Percentiles rank a stretch among this genome's conserved stretches.
phyloP scores from a whole-genome alignment of 1,140 invertebrate species.

The Papilio polytes region DNA sequence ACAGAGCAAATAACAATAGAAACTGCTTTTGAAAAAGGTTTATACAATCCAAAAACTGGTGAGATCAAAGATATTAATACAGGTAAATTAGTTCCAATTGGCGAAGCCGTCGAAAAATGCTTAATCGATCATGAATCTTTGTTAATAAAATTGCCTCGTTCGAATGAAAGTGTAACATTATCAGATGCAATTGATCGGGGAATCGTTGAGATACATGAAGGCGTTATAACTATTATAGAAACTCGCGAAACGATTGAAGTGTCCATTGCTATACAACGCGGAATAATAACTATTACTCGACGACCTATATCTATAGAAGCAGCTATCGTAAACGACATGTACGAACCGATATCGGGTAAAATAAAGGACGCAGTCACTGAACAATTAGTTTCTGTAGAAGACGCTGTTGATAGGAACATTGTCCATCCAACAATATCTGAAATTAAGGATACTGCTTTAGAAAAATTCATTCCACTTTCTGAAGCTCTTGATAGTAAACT shows the following conservation, averaged over 20 bases:
- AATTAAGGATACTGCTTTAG: constrained; percentile 90
- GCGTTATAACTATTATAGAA: constrained; percentile 88
- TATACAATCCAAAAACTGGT: constrained; percentile 86
- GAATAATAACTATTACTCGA: constrained; percentile 87
- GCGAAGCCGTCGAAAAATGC: constrained; percentile 89
- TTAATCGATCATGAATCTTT: constrained; percentile 90
- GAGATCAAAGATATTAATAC: constrained; percentile 87
- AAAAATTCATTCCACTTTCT: constrained; percentile 88
- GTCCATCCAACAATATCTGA: constrained; percentile 93
- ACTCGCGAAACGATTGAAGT: constrained; percentile 88
- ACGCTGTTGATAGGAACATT: constrained; percentile 91
- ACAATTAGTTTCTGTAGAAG: constrained; percentile 88
- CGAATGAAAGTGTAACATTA: constrained; percentile 89
- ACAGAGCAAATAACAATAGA: constrained; percentile 84
- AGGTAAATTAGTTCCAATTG: constrained; percentile 86
- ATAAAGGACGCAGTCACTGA: constrained; percentile 89
- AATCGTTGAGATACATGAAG: constrained; percentile 90
- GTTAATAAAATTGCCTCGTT: constrained; percentile 87
- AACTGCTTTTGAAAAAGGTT: constrained; percentile 87
- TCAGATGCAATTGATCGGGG: constrained; percentile 90
- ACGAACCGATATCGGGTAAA: constrained; percentile 88
- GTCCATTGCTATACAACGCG: constrained; percentile 88
- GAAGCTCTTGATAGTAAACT: constrained; percentile 88
- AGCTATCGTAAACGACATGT: constrained; percentile 88
- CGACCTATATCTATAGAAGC: constrained; percentile 91